phyloP scores from a whole-genome alignment of 1,140 invertebrate genomes.

The Marisa cornuarietis region DNA sequence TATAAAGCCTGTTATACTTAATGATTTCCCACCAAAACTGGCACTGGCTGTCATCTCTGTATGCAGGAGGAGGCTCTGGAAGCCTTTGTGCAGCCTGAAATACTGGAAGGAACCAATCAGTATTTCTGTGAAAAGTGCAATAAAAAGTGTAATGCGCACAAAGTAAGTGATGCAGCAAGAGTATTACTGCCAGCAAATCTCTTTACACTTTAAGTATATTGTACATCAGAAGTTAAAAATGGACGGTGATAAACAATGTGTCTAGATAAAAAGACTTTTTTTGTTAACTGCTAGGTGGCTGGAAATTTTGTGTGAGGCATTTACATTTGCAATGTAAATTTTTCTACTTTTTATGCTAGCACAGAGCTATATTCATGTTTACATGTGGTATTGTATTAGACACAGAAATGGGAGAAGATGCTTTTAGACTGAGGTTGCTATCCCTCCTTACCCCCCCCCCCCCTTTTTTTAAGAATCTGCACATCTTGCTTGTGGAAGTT shows the following conservation, averaged over 20 bases:
- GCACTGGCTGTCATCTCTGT: background rate
- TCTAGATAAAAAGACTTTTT: background rate
- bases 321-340: no score
- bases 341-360: no score
- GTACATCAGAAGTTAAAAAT: background rate
- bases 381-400: no score
- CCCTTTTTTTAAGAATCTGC: no score
- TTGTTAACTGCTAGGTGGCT: no score
- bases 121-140: conserved; percentile 90
- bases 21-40: no score
- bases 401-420: no score
- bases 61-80: conserved; percentile 82
- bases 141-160: conserved; percentile 90
- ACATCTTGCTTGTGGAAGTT: no score
- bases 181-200: background rate
- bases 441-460: rapidly evolving
- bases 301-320: no score
- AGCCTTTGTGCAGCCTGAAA: conserved; percentile 88
- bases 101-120: conserved; percentile 86
- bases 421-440: no score
- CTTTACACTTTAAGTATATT: background rate
- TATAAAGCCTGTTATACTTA: no score
- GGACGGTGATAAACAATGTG: background rate
- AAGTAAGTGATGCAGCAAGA: conserved; percentile 65
- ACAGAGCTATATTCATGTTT: no score